Conservation (phyloP, 2,888 invertebrate genomes). For the Hyppa rectilinea region DNA sequence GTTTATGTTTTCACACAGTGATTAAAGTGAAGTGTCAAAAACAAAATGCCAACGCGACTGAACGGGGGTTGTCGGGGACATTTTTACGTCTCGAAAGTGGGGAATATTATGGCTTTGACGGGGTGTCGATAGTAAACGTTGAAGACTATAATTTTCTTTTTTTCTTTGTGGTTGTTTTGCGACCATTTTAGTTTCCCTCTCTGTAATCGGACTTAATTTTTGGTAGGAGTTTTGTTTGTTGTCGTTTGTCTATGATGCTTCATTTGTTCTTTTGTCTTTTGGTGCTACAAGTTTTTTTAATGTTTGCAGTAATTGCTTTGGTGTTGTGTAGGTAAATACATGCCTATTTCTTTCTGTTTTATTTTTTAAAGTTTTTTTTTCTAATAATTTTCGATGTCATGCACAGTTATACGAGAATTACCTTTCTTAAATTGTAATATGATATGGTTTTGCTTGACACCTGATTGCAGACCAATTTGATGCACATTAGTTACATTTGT, state of each 20-base stretch:
- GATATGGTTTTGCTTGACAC: background rate
- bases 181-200: conserved; percentile 56
- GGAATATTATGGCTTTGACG: conserved; percentile 81
- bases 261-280: conserved; percentile 33
- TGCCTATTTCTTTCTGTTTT: background rate
- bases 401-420: background rate
- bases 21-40: conserved; percentile 90
- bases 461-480: conserved; percentile 14
- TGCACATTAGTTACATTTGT: conserved; percentile 4
- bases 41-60: conserved; percentile 80
- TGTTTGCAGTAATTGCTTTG: background rate
- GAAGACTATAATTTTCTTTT: conserved; percentile 83
- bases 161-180: conserved; percentile 67
- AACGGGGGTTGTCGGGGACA: conserved; percentile 63
- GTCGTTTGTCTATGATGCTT: conserved; percentile 12
- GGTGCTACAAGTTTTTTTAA: background rate
- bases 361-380: background rate
- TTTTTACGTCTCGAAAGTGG: conserved; percentile 74
- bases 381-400: background rate
- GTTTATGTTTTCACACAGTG: conserved; percentile 88
- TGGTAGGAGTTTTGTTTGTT: conserved; percentile 56
- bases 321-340: background rate
- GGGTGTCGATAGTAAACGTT: conserved; percentile 80
- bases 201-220: conserved; percentile 60
- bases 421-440: background rate